Evolutionary conservation across 2,113 vertebrate genomes (phyloP).

Genomic region (Xenus cinereus): DNA sequence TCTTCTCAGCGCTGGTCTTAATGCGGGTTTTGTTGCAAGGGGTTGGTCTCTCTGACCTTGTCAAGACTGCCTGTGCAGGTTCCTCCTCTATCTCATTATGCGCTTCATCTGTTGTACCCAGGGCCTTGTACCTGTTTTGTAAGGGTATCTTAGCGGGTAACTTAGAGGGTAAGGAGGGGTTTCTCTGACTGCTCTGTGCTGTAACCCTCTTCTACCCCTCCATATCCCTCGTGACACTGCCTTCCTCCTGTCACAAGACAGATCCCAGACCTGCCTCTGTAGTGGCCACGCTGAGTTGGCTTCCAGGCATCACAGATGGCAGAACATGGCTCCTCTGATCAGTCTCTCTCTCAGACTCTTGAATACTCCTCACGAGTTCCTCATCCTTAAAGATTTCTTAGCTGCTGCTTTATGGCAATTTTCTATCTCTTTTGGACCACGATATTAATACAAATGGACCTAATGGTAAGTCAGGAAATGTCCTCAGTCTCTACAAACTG

Average conservation of each 20-base stretch:
- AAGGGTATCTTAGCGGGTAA: background rate
- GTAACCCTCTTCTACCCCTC: background rate
- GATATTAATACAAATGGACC: background rate
- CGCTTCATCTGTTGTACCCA: rapidly evolving
- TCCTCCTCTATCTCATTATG: background rate
- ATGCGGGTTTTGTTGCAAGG: background rate
- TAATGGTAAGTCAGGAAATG: background rate
- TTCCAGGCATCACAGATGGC: background rate
- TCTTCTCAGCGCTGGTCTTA: background rate
- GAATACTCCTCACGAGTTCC: background rate
- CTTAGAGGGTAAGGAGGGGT: background rate
- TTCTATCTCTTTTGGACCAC: background rate
- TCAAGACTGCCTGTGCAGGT: background rate
- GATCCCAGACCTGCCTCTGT: background rate
- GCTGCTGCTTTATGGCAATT: background rate
- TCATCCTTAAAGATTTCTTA: background rate
- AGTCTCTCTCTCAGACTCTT: background rate
- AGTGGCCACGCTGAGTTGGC: background rate
- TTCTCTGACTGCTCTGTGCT: background rate
- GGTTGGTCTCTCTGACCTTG: background rate
- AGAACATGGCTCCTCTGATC: background rate
- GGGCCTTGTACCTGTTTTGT: background rate
- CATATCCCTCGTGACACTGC: background rate
- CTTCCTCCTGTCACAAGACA: background rate
- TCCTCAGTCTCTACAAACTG: background rate